Percentiles rank a stretch among this genome's conserved stretches.
These are phyloP conservation scores for Drosophila vallismaia DNA, from an alignment of 2,888 invertebrate genomes.

Conservation along the genomic window DNA sequence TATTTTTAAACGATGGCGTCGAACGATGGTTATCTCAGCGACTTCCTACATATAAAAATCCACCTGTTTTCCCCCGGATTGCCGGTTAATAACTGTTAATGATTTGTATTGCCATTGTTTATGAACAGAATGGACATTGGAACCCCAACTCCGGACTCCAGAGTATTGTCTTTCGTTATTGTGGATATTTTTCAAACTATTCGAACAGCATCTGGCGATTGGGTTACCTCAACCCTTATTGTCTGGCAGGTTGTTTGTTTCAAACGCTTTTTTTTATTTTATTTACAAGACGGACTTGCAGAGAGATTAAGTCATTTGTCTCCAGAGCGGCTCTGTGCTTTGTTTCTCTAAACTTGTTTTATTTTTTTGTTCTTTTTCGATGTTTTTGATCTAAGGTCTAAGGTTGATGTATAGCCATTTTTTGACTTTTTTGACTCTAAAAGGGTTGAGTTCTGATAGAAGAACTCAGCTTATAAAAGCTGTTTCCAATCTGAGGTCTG, in stretches of 20 bases:
- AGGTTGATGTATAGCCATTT: slow-evolving; percentile 54
- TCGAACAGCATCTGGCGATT: slow-evolving; percentile 1
- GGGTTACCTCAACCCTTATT: slow-evolving; percentile 10
- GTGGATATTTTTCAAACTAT: neutral
- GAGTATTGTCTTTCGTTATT: slow-evolving; percentile 32
- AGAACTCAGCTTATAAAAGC: slow-evolving; percentile 54
- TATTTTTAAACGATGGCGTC: slow-evolving; percentile 67
- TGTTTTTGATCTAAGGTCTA: too few relatives aligned
- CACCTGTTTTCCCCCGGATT: slow-evolving; percentile 40
- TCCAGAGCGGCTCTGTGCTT: slow-evolving; percentile 12
- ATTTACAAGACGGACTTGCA: slow-evolving; percentile 19
- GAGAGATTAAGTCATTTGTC: slow-evolving; percentile 65
- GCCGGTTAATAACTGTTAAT: slow-evolving; percentile 77
- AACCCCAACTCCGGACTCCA: neutral
- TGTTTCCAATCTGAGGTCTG: slow-evolving; percentile 50
- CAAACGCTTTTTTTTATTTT: slow-evolving; percentile 18
- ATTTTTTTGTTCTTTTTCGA: too few relatives aligned
- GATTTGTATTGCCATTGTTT: slow-evolving; percentile 65
- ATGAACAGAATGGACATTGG: slow-evolving; percentile 41
- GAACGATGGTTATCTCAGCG: slow-evolving; percentile 40
- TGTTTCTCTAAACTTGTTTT: slow-evolving; percentile 16
- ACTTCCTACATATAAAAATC: slow-evolving; percentile 51
- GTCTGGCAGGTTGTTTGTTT: slow-evolving; percentile 30
- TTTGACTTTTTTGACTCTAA: slow-evolving; percentile 58
- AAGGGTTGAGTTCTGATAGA: slow-evolving; percentile 63